Base-by-base conservation (phyloP, 2,797 vertebrate genomes). In the Echeneis naucrates region DNA sequence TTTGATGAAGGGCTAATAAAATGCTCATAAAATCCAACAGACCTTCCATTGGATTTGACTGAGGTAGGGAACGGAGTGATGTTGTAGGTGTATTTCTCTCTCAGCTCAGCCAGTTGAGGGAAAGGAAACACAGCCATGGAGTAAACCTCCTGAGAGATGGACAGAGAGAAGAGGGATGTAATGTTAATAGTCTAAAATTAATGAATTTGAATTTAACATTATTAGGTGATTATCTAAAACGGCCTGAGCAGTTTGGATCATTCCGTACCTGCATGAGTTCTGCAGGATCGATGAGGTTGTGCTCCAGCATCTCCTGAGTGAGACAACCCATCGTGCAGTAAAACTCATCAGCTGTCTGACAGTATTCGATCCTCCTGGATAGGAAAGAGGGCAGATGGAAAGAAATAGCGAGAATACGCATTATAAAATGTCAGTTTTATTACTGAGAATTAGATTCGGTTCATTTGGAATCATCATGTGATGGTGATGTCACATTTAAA, bases 11-110 rank as follows among this genome's bases (percentile, higher is more conserved):
- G 17, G 40, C n/a, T 1, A 9, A 35, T 11, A 8, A 35, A 30
- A 37, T 35, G 11, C 12, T 38, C 38, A 12, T 40, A 14, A 40
- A 17, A n/a, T n/a, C 7, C 45, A 59, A 75, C 87, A 14, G 54
- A 95, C 94, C 94, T 94, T 76, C 87, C 87, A 32, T 77, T 92
- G 82, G 96, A 92, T 89, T 96, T 98, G 68, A 97, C 95, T 4
- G 97, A 86, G 70, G 96, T 97, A 35, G 97, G 96, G 63, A 99
- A 99, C 2, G 98, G 98, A 45, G 97, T 99, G 78, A 99, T 99
- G 90, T 99, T 99, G 92, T 99, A 99, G 0, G 98, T 99, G 78
- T 99, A 99, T 74, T 99, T 99, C 93, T 99, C 98, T 75, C 98
- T 95, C 76, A 99, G 82, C 88, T 99, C 98, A 9, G 97, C 95